Base-by-base conservation (phyloP, 2,113 vertebrate species). In the Pterophyllum scalare region DNA sequence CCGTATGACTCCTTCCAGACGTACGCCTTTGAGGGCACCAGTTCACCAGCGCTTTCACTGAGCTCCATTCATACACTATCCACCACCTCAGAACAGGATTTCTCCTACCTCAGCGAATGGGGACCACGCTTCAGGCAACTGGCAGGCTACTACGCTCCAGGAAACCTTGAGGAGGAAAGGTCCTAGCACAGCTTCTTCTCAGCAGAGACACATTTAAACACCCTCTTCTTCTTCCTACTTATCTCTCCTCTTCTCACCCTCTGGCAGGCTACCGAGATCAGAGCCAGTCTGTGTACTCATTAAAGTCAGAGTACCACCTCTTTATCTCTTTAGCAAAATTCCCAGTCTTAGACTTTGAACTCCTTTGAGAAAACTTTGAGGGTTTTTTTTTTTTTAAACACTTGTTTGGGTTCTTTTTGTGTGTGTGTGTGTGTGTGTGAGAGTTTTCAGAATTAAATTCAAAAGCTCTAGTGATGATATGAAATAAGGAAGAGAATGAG, bases 1-100 rank as follows among this genome's bases (percentile, higher is more conserved):
- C 98, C 98, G 35, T 99, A 99, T 15, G 98, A 99, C 96, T 99
- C 98, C 0, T 99, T 99, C 96, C 98, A 99, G 96, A 99, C 98
- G 79, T 99, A 99, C 6, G 98, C 98, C 91, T 98, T 99, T 1
- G 98, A 99, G 95, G 98, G 98, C 91, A 95, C 90, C 40, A 96
- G 94, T 93, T 99, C 98, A 3, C 97, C 97, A 0, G 96, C 97
- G 5, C 96, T 97, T 59, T 99, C 98, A 2, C 96, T 99, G 87
- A 99, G 98, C 95, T 99, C 98, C 87, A 98, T 99, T 95, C 96
- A 97, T 95, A 98, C 97, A 49, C 94, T 97, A 90, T 99, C 98
- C 75, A 98, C 97, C 26, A 80, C 95, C 81, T 99, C 98, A 0
- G 98, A 99, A 94, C 98, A 99, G 96, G 98, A 99, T 96, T 99